A percentile compares a stretch with the other conserved stretches of the same genome.
These are phyloP conservation scores for Tympanuchus pallidicinctus DNA, from an alignment of 2,113 vertebrate genomes.

Conservation along the genomic window DNA sequence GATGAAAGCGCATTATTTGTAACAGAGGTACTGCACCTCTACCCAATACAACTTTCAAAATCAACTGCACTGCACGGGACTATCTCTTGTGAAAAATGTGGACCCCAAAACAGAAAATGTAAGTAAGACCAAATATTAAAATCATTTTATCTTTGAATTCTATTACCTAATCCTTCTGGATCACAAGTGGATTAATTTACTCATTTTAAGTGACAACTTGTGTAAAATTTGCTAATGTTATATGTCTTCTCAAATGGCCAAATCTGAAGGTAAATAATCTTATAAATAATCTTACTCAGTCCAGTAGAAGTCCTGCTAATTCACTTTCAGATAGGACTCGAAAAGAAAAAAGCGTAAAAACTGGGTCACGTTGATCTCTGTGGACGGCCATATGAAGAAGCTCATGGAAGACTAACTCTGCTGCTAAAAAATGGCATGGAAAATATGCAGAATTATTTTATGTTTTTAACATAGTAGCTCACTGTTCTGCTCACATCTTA, in stretches of 20 bases:
- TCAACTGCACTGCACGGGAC: background rate
- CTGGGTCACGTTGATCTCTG: fast-evolving
- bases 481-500: background rate
- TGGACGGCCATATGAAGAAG: background rate
- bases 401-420: background rate
- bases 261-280: background rate
- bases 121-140: background rate
- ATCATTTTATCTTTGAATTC: background rate
- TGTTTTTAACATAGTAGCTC: background rate
- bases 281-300: background rate
- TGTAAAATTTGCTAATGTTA: background rate
- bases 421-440: background rate
- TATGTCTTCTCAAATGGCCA: background rate
- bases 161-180: background rate
- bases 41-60: background rate
- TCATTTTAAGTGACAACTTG: background rate
- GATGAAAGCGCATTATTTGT: background rate
- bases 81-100: background rate
- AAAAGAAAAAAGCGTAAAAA: background rate
- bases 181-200: background rate
- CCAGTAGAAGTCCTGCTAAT: background rate
- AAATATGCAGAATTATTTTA: background rate
- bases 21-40: background rate
- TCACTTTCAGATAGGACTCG: background rate
- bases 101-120: background rate